phyloP scores from a whole-genome alignment of 2,797 vertebrate species.

The Tolypeutes matacus region DNA sequence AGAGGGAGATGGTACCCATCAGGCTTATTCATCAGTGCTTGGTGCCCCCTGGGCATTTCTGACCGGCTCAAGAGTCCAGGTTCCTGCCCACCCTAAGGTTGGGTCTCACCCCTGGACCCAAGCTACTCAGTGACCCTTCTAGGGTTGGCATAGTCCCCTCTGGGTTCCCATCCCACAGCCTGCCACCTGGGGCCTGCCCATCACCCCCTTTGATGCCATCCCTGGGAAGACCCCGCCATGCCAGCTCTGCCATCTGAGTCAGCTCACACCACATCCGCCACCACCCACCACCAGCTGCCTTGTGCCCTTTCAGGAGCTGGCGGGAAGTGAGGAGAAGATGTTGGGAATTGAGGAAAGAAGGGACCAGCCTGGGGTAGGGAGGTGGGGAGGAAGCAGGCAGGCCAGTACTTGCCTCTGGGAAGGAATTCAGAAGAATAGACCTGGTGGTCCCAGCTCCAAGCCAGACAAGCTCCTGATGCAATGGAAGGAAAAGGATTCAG shows the following conservation, averaged over 20 bases:
- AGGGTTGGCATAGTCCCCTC: neutral
- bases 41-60: neutral
- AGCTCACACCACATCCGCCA: conserved; percentile 44
- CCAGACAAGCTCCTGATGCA: neutral
- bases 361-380: neutral
- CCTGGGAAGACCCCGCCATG: conserved; percentile 54
- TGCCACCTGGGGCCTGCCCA: neutral
- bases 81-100: neutral
- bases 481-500: neutral
- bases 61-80: neutral
- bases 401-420: neutral
- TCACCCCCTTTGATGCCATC: neutral
- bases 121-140: neutral
- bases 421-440: neutral
- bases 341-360: conserved; percentile 1
- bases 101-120: neutral
- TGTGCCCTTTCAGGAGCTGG: conserved; percentile 58
- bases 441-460: neutral
- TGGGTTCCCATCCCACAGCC: neutral
- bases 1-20: neutral
- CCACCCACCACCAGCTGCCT: conserved; percentile 67
- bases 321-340: neutral
- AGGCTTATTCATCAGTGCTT: neutral
- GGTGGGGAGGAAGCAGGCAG: neutral
- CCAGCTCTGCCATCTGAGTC: conserved; percentile 71